Base-by-base conservation (phyloP, 1,140 invertebrate genomes). In the Drosophila tristis region DNA sequence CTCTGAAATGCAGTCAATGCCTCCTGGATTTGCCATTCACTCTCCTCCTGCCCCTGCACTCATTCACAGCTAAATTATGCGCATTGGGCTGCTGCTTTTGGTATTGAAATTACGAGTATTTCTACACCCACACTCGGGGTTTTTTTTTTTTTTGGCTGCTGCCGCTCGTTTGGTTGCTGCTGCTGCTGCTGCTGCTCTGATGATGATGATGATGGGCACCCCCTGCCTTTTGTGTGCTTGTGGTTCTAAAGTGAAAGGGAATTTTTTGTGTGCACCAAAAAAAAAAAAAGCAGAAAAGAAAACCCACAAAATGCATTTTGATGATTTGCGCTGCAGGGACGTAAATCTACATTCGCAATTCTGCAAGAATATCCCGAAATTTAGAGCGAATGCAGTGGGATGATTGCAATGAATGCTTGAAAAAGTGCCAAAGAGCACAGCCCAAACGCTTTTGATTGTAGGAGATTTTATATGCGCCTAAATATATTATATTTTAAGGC, bases 1-100 rank as follows among this genome's bases (percentile, higher is more conserved):
- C 49, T 70, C 71, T 74, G 78, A 81, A 86, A 81, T 87, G 81
- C 81, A 85, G 66, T 66, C 73, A 56, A 82, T 44, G 54, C 71
- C 76, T 55, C 39, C 50, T 59, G 64, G 56, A 35, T 53, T 55
- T 79, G 20, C 45, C 56, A 50, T 26, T 54, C 23, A 44, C 29
- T 15, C 7, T n/a, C 5, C 20, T 49, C 35, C 48, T 29, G 26
- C 20, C 20, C 20, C 20, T 56, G n/a, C 51, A 15, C 35, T 39
- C 35, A 39, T 57, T 43, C 43, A 9, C 54, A 50, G 31, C 49
- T 59, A 86, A 85, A 84, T 80, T 85, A 84, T 84, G 72, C 80
- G 63, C 73, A 81, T 86, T 85, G 77, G 63, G 68, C 58, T 25
- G 23, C 23, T 78, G 65, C 67, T 74, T 85, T 86, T 62, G 57